Conservation (phyloP, 2,888 invertebrate species). For the Polietes domitor region DNA sequence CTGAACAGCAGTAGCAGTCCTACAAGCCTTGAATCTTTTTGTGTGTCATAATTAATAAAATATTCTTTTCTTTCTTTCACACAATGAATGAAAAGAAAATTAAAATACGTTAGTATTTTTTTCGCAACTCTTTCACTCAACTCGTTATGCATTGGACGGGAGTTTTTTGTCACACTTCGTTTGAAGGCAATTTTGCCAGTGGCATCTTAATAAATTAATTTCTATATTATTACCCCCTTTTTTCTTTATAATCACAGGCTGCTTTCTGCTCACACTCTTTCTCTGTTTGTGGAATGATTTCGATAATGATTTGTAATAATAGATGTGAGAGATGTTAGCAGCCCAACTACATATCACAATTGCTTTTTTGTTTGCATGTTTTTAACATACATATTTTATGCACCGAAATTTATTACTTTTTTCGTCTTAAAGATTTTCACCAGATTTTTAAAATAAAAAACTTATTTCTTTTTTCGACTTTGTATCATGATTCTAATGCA, state of each 20-base stretch:
- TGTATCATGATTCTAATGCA: too few species aligned
- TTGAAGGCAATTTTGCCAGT: slow-evolving; percentile 26
- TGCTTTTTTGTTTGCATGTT: too few species aligned
- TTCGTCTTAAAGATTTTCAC: too few species aligned
- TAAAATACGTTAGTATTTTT: background rate
- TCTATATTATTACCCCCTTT: background rate
- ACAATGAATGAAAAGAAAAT: background rate
- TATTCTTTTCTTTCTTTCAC: slow-evolving; percentile 11
- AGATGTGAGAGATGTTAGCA: too few species aligned
- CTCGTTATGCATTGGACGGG: background rate
- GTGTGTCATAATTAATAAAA: slow-evolving; percentile 27
- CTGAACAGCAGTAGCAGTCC: background rate
- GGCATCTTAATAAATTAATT: slow-evolving; percentile 55
- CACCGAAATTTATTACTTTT: too few species aligned
- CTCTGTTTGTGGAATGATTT: background rate
- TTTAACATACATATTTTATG: too few species aligned
- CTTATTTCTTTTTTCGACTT: too few species aligned
- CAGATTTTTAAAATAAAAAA: too few species aligned
- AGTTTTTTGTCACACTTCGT: background rate
- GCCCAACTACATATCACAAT: too few species aligned
- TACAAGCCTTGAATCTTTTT: slow-evolving; percentile 29
- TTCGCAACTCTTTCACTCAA: background rate
- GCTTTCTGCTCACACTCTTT: background rate
- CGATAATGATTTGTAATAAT: slow-evolving; percentile 6
- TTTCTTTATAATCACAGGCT: background rate